A percentile compares a stretch with the other conserved stretches of the same genome.
These are phyloP conservation scores for Penaeus monodon DNA, from an alignment of 2,888 invertebrate species.

Conservation along the genomic window DNA sequence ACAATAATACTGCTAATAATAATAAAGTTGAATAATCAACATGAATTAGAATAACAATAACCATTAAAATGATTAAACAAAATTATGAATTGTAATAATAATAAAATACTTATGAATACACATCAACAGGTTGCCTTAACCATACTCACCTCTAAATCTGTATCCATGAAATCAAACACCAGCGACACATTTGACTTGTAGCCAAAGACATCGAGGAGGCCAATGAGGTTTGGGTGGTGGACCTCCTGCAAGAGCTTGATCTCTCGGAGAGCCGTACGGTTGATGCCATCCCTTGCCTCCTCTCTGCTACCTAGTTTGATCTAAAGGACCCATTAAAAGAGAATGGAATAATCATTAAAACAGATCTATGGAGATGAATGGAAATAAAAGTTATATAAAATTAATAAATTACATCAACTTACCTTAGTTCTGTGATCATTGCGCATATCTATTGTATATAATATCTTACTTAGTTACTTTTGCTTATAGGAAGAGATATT, in stretches of 20 bases:
- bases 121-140: no score
- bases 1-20: no score
- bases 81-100: background rate
- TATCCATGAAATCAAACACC: constrained; percentile 99
- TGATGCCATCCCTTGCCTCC: constrained; percentile 97
- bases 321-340: constrained; percentile 66
- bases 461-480: no score
- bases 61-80: background rate
- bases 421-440: no score
- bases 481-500: no score
- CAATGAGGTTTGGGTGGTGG: constrained; percentile 93
- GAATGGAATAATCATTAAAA: no score
- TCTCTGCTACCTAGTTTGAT: constrained; percentile 95
- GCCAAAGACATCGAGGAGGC: constrained; percentile 94
- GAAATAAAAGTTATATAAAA: no score
- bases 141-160: constrained; percentile 85
- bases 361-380: no score
- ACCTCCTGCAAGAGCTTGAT: constrained; percentile 97
- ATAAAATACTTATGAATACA: constrained; percentile 72
- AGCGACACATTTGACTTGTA: constrained; percentile 97
- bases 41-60: constrained; percentile 5
- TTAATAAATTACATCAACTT: no score
- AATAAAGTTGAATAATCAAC: background rate
- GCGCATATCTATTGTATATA: no score
- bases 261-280: constrained; percentile 96